Base-by-base conservation (phyloP, 2,797 vertebrate genomes). In the Capromys pilorides region DNA sequence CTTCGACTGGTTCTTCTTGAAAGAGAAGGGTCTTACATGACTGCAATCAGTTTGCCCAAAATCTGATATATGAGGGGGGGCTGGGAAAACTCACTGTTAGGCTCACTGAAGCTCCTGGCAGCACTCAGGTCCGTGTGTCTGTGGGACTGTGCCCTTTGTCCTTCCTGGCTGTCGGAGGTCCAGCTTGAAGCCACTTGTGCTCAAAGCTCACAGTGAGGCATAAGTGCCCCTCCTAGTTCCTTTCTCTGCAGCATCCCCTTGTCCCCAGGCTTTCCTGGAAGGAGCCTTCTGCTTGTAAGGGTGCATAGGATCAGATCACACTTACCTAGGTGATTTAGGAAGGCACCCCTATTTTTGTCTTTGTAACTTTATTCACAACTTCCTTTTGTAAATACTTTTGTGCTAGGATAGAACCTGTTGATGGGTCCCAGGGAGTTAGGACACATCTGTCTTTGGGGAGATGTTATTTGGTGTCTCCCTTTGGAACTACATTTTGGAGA, bases 401-500 rank as follows among this genome's bases (percentile, higher is more conserved):
- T 33, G 14, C 11, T 22, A 3, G 80, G 67, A 24, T 64, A 28
- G 59, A 78, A 61, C 41, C 61, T 51, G 49, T 62, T 66, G 22
- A 3, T 75, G 57, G n/a, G 14, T 79, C 75, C n/a, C 22, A 41
- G 10, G n/a, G 45, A 85, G 77, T 94, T 31, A 69, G 39, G 26
- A 0, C n/a, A 61, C 51, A 26, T 12, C 14, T 49, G 54, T 36
- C 67, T 82, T n/a, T 22, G 16, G 22, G 28, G 31, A 95, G 31
- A 9, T 36, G 5, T 90, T 14, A 73, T 57, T 95, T 7, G 5
- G 9, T 54, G 82, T 90, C 77, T 83, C 31, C 82, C n/a, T 36
- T 92, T 78, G 69, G 45, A 80, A 62, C 45, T 9, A 36, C 39
- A 67, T 28, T 85, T 89, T 79, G 41, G 73, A 94, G 75, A 95